These are phyloP conservation scores for Choloepus hoffmanni DNA, from an alignment of 2,113 vertebrate genomes.

Conservation along the genomic window DNA sequence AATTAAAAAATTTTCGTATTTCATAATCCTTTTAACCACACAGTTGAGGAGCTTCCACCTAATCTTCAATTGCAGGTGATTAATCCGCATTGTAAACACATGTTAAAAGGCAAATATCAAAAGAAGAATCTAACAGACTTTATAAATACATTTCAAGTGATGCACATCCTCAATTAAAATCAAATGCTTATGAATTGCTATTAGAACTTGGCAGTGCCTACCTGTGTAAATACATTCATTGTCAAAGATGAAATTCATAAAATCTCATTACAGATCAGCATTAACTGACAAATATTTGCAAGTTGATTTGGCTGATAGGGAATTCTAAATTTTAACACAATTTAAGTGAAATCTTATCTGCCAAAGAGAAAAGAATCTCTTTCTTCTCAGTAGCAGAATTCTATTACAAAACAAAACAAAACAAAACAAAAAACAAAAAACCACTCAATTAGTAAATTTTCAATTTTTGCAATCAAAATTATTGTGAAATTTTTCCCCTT, in stretches of 20 bases:
- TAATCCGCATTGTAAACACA: constrained; percentile 62
- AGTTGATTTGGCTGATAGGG: constrained; percentile 32
- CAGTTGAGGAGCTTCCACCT: constrained; percentile 2
- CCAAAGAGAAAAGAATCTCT: not conserved
- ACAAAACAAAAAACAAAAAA: not conserved
- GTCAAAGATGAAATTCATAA: constrained; percentile 56
- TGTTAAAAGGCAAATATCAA: constrained; percentile 61
- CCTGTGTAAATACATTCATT: constrained; percentile 40
- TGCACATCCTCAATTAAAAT: constrained; percentile 61
- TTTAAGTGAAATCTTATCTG: constrained; percentile 31
- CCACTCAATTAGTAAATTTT: not conserved
- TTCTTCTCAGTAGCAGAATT: not conserved
- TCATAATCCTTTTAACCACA: constrained; percentile 49
- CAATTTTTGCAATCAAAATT: not conserved
- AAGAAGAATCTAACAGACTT: constrained; percentile 61
- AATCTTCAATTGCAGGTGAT: constrained; percentile 50
- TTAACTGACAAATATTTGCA: constrained; percentile 26
- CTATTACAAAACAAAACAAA: not conserved
- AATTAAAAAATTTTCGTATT: constrained; percentile 24
- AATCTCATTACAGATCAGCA: constrained; percentile 69
- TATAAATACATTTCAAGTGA: constrained; percentile 57
- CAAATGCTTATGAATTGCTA: constrained; percentile 59
- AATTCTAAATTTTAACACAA: not conserved
- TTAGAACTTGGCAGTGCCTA: constrained; percentile 46
- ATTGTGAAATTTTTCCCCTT: not conserved